Percentiles rank a stretch among this genome's conserved stretches.
Evolutionary conservation across 2,797 vertebrate species (phyloP).

Genomic region (Dipus sagitta): DNA sequence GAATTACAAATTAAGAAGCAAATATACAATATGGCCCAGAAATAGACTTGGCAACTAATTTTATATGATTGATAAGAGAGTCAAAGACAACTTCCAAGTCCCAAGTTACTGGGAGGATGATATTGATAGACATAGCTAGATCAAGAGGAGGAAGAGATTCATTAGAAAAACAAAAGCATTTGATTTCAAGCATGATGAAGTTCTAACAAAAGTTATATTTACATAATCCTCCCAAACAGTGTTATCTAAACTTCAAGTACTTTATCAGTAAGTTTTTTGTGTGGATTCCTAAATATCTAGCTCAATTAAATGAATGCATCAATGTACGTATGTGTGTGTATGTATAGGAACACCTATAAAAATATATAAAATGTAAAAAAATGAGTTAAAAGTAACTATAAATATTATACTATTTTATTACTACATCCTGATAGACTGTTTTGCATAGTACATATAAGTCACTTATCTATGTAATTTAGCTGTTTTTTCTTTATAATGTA

Average conservation of each 20-base stretch:
- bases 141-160: slow-evolving; percentile 19
- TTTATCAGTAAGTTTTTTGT: neutral
- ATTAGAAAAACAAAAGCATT: neutral
- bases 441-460: neutral
- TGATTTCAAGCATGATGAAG: slow-evolving; percentile 33
- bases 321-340: neutral
- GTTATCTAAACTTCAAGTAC: slow-evolving; percentile 7
- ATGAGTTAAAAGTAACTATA: slow-evolving; percentile 35
- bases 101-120: slow-evolving; percentile 25
- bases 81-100: slow-evolving; percentile 42
- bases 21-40: slow-evolving; percentile 48
- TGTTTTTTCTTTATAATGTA: slow-evolving; percentile 26
- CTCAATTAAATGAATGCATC: slow-evolving; percentile 21
- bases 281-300: neutral
- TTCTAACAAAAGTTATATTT: slow-evolving; percentile 41
- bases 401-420: slow-evolving; percentile 29
- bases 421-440: neutral
- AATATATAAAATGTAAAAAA: slow-evolving; percentile 45
- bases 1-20: slow-evolving; percentile 50
- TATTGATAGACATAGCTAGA: slow-evolving; percentile 33
- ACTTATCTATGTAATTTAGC: slow-evolving; percentile 19
- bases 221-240: neutral
- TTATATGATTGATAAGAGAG: slow-evolving; percentile 20
- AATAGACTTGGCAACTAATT: slow-evolving; percentile 57
- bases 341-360: neutral